These are phyloP conservation scores for Thumatha senex DNA, from an alignment of 2,888 invertebrate genomes.

Conservation along the genomic window DNA sequence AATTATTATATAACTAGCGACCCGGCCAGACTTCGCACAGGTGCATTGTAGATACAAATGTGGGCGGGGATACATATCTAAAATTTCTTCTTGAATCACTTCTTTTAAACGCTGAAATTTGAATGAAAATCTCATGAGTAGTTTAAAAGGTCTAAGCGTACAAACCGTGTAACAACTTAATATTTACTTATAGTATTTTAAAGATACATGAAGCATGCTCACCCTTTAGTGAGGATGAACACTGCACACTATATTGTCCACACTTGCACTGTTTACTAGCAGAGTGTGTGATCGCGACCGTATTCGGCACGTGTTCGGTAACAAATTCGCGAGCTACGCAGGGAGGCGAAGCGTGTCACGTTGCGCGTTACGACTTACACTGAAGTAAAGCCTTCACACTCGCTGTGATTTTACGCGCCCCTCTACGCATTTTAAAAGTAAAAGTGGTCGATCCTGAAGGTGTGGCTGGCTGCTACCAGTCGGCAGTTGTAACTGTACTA, in stretches of 20 bases:
- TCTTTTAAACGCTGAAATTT: no score
- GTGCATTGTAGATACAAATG: no score
- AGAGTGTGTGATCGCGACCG: slow-evolving; percentile 20
- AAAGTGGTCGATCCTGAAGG: slow-evolving; percentile 76
- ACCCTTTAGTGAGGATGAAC: slow-evolving; percentile 4
- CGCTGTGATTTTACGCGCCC: slow-evolving; percentile 56
- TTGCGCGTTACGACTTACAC: slow-evolving; percentile 50
- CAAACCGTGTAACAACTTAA: no score
- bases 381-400: slow-evolving; percentile 45
- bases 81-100: no score
- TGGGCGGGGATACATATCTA: no score
- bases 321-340: slow-evolving; percentile 44
- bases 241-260: slow-evolving; percentile 28
- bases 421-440: slow-evolving; percentile 72
- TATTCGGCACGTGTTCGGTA: slow-evolving; percentile 40
- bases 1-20: not conserved
- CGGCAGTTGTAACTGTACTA: slow-evolving; percentile 51
- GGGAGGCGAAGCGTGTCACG: slow-evolving; percentile 50
- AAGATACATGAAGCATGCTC: not conserved
- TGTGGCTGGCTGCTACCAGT: slow-evolving; percentile 43
- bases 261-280: slow-evolving; percentile 26
- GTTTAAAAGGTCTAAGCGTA: no score
- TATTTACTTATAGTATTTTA: no score
- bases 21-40: no score
- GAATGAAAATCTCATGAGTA: no score